A percentile compares a stretch with the other conserved stretches of the same genome.
These are phyloP conservation scores for Cyphomyrus plagiostoma DNA, from an alignment of 2,113 vertebrate genomes.

Conservation along the genomic window DNA sequence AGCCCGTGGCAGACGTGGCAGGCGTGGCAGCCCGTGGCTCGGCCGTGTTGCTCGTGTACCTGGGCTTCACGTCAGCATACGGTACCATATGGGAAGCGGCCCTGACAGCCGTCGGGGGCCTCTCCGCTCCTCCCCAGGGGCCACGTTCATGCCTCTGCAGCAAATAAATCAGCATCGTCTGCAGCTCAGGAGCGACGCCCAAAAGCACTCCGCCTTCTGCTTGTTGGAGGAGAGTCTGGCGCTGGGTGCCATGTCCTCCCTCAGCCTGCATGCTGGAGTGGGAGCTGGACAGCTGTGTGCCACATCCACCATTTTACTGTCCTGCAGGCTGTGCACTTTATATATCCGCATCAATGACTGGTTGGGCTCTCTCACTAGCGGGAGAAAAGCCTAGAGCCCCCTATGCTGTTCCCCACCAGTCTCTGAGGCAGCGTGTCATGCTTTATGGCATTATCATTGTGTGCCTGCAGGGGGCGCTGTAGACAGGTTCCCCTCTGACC, in stretches of 20 bases:
- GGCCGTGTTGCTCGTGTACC: background rate
- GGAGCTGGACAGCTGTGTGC: background rate
- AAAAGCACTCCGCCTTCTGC: background rate
- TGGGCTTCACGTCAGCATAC: background rate
- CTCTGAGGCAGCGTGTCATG: background rate
- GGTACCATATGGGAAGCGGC: background rate
- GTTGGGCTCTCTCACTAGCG: background rate
- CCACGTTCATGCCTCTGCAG: background rate
- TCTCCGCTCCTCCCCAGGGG: background rate
- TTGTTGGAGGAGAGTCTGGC: background rate
- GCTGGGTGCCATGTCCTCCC: background rate
- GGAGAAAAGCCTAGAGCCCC: background rate
- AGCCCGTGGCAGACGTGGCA: too few relatives aligned
- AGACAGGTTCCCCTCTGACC: background rate
- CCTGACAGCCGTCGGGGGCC: background rate
- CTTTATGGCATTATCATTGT: background rate
- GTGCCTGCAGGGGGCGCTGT: background rate
- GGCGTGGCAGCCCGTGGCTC: conserved; percentile 26
- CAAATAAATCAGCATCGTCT: background rate
- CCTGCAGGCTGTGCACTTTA: background rate
- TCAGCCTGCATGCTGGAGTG: background rate
- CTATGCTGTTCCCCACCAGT: background rate
- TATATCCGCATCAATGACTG: background rate
- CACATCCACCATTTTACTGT: background rate
- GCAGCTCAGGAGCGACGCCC: background rate